Percentiles rank a stretch among this genome's conserved stretches.
Conservation (phyloP, 1,140 invertebrate species). For the Propsilocerus akamusi region DNA sequence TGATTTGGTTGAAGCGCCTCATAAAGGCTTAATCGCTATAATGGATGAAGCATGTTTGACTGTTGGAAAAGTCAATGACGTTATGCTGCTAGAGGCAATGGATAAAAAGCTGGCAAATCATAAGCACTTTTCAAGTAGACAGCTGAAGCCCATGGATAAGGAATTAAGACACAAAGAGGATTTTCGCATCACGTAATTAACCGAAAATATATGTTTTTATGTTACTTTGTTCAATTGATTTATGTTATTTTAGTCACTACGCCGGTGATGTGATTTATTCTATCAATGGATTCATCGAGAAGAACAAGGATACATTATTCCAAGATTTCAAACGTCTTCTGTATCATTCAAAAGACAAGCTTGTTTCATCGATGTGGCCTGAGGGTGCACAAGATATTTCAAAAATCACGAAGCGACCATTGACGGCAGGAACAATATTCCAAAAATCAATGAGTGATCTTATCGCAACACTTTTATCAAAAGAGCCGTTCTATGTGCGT, state of each 20-base stretch:
- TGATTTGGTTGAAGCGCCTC: constrained; percentile 75
- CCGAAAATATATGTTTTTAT: constrained; percentile 4
- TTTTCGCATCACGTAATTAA: constrained; percentile 61
- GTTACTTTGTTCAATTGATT: neutral
- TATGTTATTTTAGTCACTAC: constrained; percentile 53
- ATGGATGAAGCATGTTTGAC: constrained; percentile 90
- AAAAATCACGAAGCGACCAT: constrained; percentile 83
- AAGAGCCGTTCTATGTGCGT: constrained; percentile 92
- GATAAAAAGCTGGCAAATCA: constrained; percentile 73
- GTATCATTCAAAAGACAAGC: constrained; percentile 56
- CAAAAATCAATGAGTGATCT: constrained; percentile 85
- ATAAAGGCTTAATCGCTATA: constrained; percentile 81
- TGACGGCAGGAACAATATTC: constrained; percentile 85
- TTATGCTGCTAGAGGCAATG: constrained; percentile 83
- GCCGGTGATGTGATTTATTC: constrained; percentile 91
- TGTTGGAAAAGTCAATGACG: constrained; percentile 82
- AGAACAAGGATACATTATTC: constrained; percentile 88
- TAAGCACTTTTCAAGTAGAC: constrained; percentile 77
- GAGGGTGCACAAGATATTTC: constrained; percentile 82
- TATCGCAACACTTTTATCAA: constrained; percentile 71
- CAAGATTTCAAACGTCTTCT: constrained; percentile 90
- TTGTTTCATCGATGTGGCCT: constrained; percentile 81
- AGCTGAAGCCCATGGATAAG: constrained; percentile 64
- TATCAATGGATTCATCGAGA: constrained; percentile 81
- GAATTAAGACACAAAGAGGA: constrained; percentile 60